phyloP scores from a whole-genome alignment of 92 coral and sea anemone genomes.

The Galaxea fascicularis region DNA sequence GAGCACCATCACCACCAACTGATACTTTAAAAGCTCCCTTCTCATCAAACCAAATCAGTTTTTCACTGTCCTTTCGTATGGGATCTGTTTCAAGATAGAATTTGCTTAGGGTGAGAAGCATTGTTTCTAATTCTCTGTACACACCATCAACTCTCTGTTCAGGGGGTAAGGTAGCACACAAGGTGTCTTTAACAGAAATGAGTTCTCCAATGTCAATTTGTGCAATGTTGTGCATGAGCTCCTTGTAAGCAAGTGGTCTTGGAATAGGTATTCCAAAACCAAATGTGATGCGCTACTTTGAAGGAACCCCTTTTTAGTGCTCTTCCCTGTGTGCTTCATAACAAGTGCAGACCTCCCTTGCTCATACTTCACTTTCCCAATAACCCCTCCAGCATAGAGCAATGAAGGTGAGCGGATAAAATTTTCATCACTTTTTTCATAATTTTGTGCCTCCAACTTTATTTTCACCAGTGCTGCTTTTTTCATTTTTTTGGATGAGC shows the following conservation, averaged over 20 bases:
- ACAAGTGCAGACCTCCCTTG: conserved; percentile 61
- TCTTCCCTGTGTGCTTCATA: conserved; percentile 57
- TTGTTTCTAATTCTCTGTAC: conserved; percentile 61
- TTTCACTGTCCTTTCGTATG: conserved; percentile 48
- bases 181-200: conserved; percentile 47
- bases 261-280: conserved; percentile 73
- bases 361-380: conserved; percentile 9
- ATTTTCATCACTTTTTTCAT: conserved; percentile 73
- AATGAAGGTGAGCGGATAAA: conserved; percentile 66
- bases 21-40: conserved; percentile 34
- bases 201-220: conserved; percentile 57
- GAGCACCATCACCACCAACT: conserved; percentile 77
- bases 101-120: conserved; percentile 33
- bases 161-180: conserved; percentile 57
- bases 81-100: conserved; percentile 64
- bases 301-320: conserved; percentile 47
- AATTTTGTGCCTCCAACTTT: conserved; percentile 52
- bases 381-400: conserved; percentile 40
- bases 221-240: conserved; percentile 18
- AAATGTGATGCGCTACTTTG: conserved; percentile 54
- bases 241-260: conserved; percentile 66
- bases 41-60: conserved; percentile 71
- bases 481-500: conserved; percentile 44
- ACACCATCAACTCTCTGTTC: conserved; percentile 63
- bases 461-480: conserved; percentile 46